Evolutionary conservation across 2,797 vertebrate genomes (phyloP), one percentile per base, ranked within the genome.

Genomic region (Mareca penelope): DNA sequence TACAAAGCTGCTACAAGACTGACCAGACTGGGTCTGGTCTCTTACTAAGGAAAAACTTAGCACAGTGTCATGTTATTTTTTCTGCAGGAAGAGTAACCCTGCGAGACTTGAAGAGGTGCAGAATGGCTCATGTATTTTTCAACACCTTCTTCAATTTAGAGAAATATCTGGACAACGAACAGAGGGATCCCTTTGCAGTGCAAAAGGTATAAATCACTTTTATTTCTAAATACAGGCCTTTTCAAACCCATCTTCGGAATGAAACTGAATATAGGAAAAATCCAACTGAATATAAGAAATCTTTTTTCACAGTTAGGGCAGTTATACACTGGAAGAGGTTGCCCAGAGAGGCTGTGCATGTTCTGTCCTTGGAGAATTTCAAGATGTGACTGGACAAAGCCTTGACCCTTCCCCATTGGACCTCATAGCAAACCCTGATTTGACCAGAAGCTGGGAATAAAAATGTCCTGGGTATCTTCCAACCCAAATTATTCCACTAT

Each of bases 131-230:
- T 88, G 99, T 99, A 88, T 99, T 99, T 97, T 99, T 99, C 56
- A 99, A 99, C 97, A 99, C 99, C 42, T 99, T 99, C 98, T 99
- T 99, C 97, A 99, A 99, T 97, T 98, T 99, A 96, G 99, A 99
- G 97, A 99, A 99, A 80, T 99, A 99, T 80, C 98, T 99, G 98
- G 99, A 99, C 98, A 99, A 99, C 50, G 99, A 99, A 95, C 99
- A 99, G 97, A 98, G 99, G 97, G 99, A 99, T 98, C 99, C 99
- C 59, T 99, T 99, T 98, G 99, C 99, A 77, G 98, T 99, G 97
- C 99, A 99, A 97, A 99, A 99, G 99, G 99, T 99, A 97, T 42
- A 60, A 82, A 78, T 82, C 67, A 80, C 28, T 12, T 85, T 50
- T 81, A 56, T 77, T 89, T 82, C 33, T 63, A 84, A 82, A 46